Conservation (phyloP, 2,113 vertebrate genomes). For the Dicrurus megarhynchus region DNA sequence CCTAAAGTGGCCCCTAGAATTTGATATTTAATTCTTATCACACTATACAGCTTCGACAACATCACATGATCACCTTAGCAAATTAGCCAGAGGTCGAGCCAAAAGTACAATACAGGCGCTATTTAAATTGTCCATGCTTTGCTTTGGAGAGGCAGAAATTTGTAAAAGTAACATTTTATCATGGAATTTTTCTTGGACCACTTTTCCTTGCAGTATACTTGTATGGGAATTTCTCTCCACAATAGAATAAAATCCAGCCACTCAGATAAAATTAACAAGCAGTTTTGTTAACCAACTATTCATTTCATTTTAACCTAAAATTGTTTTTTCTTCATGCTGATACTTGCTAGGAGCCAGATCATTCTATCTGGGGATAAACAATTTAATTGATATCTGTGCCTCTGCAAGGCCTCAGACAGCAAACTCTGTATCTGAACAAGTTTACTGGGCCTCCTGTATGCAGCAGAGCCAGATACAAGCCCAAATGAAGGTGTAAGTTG, state of each 20-base stretch:
- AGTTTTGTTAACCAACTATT: not conserved
- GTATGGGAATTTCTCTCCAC: not conserved
- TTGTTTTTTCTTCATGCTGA: not conserved
- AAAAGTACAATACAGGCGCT: not conserved
- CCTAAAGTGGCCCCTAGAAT: not conserved
- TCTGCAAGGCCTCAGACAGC: not conserved
- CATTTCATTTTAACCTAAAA: not conserved
- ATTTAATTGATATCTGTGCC: not conserved
- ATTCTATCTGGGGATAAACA: not conserved
- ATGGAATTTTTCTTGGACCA: not conserved
- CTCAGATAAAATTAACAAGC: not conserved
- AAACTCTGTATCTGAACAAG: not conserved
- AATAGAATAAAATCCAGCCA: not conserved
- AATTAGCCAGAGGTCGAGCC: not conserved
- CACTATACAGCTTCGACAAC: not conserved
- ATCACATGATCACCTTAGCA: not conserved
- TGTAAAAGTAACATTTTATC: not conserved
- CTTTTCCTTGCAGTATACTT: not conserved
- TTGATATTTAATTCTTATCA: not conserved
- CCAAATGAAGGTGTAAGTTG: not conserved
- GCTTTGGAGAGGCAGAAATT: not conserved
- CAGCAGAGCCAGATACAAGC: not conserved
- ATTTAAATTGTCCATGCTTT: not conserved
- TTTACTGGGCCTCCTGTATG: not conserved
- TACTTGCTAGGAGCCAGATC: not conserved